phyloP scores from a whole-genome alignment of 2,888 invertebrate species.

The Cordilura impudica region DNA sequence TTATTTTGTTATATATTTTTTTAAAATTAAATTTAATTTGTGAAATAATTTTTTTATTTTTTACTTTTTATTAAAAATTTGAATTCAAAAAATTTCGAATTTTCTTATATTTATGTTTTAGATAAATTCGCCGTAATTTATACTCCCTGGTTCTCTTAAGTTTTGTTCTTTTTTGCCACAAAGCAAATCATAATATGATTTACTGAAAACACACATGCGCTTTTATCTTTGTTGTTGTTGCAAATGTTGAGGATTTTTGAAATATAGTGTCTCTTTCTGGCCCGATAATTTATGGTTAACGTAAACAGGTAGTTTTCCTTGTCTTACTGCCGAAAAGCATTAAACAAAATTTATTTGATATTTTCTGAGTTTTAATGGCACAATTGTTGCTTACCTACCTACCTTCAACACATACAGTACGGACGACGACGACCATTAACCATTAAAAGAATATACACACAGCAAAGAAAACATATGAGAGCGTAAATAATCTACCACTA shows the following conservation, averaged over 20 bases:
- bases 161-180: background rate
- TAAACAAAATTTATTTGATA: constrained; percentile 61
- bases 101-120: background rate
- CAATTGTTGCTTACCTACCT: constrained; percentile 72
- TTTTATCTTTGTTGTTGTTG: constrained; percentile 50
- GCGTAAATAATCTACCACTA: background rate
- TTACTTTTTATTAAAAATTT: too few species aligned
- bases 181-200: constrained; percentile 33
- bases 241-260: background rate
- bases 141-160: constrained; percentile 4
- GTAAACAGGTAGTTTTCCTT: constrained; percentile 60
- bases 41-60: background rate
- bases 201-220: constrained; percentile 57
- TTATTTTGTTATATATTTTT: too few species aligned
- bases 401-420: constrained; percentile 3
- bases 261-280: constrained; percentile 52
- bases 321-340: constrained; percentile 40
- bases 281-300: constrained; percentile 39
- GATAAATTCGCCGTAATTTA: constrained; percentile 60
- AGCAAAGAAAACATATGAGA: background rate
- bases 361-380: constrained; percentile 71
- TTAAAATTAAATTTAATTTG: background rate
- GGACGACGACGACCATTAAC: background rate
- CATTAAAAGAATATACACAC: background rate
- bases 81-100: background rate